Conservation (phyloP, 2,797 vertebrate genomes). For the Anomalospiza imberbis region DNA sequence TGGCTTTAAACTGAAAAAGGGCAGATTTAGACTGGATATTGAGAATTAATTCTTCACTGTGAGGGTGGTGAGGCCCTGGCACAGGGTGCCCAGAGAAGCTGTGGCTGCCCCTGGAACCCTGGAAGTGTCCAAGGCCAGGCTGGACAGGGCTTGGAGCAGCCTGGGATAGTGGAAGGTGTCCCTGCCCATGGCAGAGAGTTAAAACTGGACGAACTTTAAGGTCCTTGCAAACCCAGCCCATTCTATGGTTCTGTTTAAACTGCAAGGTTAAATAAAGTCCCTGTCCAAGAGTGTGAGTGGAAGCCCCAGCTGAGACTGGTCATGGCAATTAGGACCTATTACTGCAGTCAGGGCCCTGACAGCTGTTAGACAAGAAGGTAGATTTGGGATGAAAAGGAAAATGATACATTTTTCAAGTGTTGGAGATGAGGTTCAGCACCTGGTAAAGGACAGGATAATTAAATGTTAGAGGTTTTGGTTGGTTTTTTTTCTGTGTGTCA, state of each 20-base stretch:
- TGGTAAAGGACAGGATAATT: background rate
- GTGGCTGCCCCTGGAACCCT: background rate
- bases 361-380: background rate
- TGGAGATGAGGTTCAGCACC: background rate
- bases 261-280: background rate
- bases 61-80: rapidly evolving
- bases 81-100: background rate
- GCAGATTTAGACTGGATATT: background rate
- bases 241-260: background rate
- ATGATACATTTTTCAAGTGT: background rate
- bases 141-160: background rate
- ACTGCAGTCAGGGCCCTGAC: background rate
- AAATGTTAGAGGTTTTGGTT: background rate
- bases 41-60: background rate
- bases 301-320: background rate
- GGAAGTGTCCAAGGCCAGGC: background rate
- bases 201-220: background rate
- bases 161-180: background rate
- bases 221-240: background rate
- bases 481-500: background rate
- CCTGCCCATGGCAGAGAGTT: background rate
- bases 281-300: background rate
- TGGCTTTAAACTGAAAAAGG: background rate
- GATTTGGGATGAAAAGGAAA: background rate
- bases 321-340: background rate